Evolutionary conservation across 2,888 invertebrate genomes (phyloP), one percentile per base, ranked within the genome.

Genomic region (Diploptera punctata): DNA sequence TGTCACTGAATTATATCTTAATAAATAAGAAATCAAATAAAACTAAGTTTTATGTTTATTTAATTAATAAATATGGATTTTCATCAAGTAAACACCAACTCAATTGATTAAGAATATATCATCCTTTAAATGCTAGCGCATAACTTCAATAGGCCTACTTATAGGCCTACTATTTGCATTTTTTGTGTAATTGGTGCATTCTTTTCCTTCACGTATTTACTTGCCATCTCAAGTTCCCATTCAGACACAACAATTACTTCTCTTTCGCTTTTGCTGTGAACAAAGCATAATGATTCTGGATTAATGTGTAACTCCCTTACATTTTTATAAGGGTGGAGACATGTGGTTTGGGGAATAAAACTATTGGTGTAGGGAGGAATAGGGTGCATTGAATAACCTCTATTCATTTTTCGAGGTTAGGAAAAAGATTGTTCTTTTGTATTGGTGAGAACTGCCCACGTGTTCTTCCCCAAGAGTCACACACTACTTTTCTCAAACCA

Each of bases 211-310:
- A 16, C 44, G n/a, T n/a, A n/a, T n/a, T 24, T 16, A 26, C 65
- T 44, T 65, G 24, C 26, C 65, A 43, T 62, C 43, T 52, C 52
- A 52, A 57, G 52, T 43, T 62, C 69, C 43, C 68, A 67, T 70
- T 70, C 61, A 52, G 68, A 44, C 68, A 49, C 49, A 31, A 29
- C 71, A 68, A 74, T 74, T 69, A 68, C 70, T 71, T 70, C 70
- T 71, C 68, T 68, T 68, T 62, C 54, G 52, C 68, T 72, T 73
- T 72, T 43, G 70, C 67, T 38, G 57, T 65, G 74, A 71, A 74
- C 74, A 74, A 74, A 68, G 69, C 71, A 54, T 71, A 74, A 74
- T 69, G 74, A 74, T 71, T 69, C 54, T 68, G 74, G 74, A 74
- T 74, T 74, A 74, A 74, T 71, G 74, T 61, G 74, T 62, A 71